Evolutionary conservation across 2,888 invertebrate genomes (phyloP), one percentile per base, ranked within the genome.

Genomic region (Slavum lentiscoides): DNA sequence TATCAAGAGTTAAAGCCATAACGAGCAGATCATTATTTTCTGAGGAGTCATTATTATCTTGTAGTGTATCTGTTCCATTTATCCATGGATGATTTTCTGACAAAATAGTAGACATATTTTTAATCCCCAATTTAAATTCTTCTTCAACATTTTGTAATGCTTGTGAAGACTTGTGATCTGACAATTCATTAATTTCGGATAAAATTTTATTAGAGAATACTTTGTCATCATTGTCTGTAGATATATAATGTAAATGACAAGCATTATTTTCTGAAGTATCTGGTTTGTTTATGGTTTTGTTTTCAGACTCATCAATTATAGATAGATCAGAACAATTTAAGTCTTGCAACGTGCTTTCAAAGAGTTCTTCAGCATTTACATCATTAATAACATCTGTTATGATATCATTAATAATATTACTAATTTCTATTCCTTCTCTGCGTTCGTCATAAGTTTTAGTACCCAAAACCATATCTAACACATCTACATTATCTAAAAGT

Each of bases 1-100:
- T 91, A 85, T 94, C 91, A 61, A 95, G 87, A 83, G 91, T 91
- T 72, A 94, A 86, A 84, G 94, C 93, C 82, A 91, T 89, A 19
- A 91, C 88, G 81, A 91, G 89, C 37, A 91, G 88, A 84, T 93
- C 92, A 39, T 90, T 89, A 43, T 89, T 88, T 55, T 64, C 21
- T n/a, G 30, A 21, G 6, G 37, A 43, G 6, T 64, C 37, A 53
- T 53, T 61, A 62, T 62, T 62, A 58, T 7, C 21, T 30, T 55
- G 64, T 58, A n/a, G 21, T 80, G 21, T 62, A 39, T 72, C 64
- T n/a, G 72, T 30, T 55, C 72, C 80, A 64, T 72, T 80, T 15
- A 80, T n/a, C 80, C 80, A 80, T n/a, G 80, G 72, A 58, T 55
- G 58, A 55, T 80, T 80, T 80, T 80, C 72, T 43, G 80, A 80